Evolutionary conservation across 2,797 vertebrate genomes (phyloP), one percentile per base, ranked within the genome.

Genomic region (Lithobates pipiens): DNA sequence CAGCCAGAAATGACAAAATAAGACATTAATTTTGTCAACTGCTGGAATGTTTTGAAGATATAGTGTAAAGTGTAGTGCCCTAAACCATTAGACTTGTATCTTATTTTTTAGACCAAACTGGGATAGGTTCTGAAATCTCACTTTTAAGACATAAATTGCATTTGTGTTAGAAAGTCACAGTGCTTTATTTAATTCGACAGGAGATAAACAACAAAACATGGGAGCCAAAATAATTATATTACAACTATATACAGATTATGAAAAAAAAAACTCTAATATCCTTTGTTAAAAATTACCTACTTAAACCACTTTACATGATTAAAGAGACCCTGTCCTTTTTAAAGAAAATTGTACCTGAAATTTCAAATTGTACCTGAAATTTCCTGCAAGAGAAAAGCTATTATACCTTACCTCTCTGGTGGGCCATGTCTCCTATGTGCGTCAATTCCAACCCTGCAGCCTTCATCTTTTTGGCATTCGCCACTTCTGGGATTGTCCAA

Each of bases 1-100:
- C 76, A 84, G 81, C 81, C 76, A 79, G 70, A 84, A 83, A 76
- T 87, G 86, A 80, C 86, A 87, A 87, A 87, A 87, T 87, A 87
- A 87, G 86, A 87, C 81, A 87, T 87, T 87, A 72, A 87, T 87
- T 87, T 80, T 87, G 81, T 80, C 76, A 76, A 80, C 70, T 57
- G 42, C 34, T 32, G 68, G 69, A 84, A 80, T 87, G 69, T 84
- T 83, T 84, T 75, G 39, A 76, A 75, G 63, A 75, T 83, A 84
- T 83, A 84, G 63, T 36, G 34, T 34, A 82, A 23, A 76, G 61
- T 69, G 29, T 69, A 57, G 46, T 81, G 84, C 84, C 73, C 63
- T 54, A 71, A 81, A 81, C 84, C 46, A 80, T 80, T 85, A 80
- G n/a, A 68, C 39, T 50, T 80, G 70, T 85, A n/a, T 85, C 71